Base-by-base conservation (phyloP, 1,140 invertebrate species). In the Rhyzopertha dominica region DNA sequence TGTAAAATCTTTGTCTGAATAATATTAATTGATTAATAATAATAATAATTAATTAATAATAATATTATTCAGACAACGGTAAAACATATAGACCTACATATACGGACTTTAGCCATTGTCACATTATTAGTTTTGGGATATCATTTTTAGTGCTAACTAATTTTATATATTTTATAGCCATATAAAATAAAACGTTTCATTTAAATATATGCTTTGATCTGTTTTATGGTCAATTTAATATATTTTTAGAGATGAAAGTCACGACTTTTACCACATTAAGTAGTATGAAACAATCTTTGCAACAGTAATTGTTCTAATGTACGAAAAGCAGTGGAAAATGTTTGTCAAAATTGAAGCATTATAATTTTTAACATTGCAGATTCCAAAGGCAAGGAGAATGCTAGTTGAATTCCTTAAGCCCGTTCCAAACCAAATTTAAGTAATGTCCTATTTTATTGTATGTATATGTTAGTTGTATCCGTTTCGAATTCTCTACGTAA, bases 301-400 rank as follows among this genome's bases (percentile, higher is more conserved):
- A 30, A 10, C 10, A 36, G 13, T 9, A 17, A n/a, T 17, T 13
- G 28, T n/a, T 32, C 9, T n/a, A 2, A 18, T 12, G n/a, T 22
- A 39, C 22, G 4, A 17, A 31, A 32, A 31, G n/a, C 9, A 32
- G n/a, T 46, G 23, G 35, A 26, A 18, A 26, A 16, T 20, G 32
- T 22, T 42, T 42, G 24, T 26, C 9, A 41, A 38, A 22, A n/a
- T 38, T 10, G 18, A 14, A 30, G 32, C 20, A 37, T n/a, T 25
- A 23, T 1, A 29, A 35, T 44, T 28, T 41, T 34, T 38, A 22
- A 64, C 32, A 35, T 59, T 71, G 40, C 56, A 74, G 72, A 72
- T 59, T 72, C 70, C 23, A 73, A 73, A 57, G 71, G 70, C 41
- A 74, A 74, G 41, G 71, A 59, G 36, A 49, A 71, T 54, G 73